These are phyloP conservation scores for Hydractinia symbiolongicarpus DNA, from an alignment of 30 jellyfish, hydroid and myxozoan species.

Conservation along the genomic window DNA sequence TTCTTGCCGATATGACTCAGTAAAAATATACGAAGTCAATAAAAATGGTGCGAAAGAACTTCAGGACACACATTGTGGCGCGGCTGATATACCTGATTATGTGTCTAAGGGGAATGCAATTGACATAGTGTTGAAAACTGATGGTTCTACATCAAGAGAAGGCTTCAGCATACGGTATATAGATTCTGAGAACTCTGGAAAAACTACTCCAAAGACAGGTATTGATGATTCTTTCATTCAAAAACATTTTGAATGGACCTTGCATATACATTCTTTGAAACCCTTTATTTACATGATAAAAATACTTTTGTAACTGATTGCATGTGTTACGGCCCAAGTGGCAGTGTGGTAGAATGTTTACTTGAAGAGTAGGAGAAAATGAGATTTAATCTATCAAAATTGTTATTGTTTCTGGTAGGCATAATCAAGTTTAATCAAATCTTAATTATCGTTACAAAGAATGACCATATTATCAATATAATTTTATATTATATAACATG, in stretches of 20 bases:
- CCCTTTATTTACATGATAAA: no score
- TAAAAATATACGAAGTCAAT: slow-evolving; percentile 14
- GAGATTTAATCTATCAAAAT: no score
- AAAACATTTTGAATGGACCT: not conserved
- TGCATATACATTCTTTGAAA: no score
- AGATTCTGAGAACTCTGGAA: not conserved
- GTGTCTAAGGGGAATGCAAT: not conserved
- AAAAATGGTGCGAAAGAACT: not conserved
- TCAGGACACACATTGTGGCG: not conserved
- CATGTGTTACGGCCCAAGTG: no score
- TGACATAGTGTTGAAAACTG: slow-evolving; percentile 11
- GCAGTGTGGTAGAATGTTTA: no score
- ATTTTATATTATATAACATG: no score
- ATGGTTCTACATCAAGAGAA: not conserved
- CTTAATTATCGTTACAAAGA: no score
- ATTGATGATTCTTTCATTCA: not conserved
- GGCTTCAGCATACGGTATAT: not conserved
- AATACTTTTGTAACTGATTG: no score
- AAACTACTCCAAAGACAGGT: slow-evolving; percentile 9
- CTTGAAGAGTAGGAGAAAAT: no score
- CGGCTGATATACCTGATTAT: not conserved
- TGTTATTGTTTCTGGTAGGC: no score
- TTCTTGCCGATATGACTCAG: slow-evolving; percentile 34
- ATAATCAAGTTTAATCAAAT: no score
- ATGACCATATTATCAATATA: no score